Evolutionary conservation across 2,113 vertebrate species (phyloP).

Genomic region (Chauna torquata): DNA sequence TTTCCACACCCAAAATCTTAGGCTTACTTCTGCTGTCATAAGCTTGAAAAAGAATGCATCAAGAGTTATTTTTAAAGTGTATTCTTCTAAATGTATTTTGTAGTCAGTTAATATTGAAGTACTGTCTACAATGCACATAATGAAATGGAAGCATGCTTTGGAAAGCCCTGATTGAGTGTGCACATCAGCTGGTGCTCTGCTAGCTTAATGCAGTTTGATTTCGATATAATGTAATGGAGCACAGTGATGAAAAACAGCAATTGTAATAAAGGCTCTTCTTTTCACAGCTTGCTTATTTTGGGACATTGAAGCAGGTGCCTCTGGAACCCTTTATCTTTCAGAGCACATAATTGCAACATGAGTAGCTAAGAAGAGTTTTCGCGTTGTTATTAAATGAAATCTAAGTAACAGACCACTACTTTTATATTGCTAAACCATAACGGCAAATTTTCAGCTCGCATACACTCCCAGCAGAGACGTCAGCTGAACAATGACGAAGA

Average conservation of each 20-base stretch:
- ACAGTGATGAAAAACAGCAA: conserved; percentile 11
- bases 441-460: neutral
- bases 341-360: neutral
- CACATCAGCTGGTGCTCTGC: neutral
- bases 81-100: conserved; percentile 23
- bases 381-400: conserved; percentile 1
- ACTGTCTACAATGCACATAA: neutral
- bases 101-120: conserved; percentile 43
- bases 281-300: conserved; percentile 12
- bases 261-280: neutral
- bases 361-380: neutral
- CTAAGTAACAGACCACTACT: neutral
- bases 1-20: neutral
- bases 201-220: conserved; percentile 2
- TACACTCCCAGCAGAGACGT: neutral
- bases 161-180: conserved; percentile 5
- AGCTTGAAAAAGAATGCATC: neutral
- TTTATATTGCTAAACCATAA: neutral
- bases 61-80: conserved; percentile 29
- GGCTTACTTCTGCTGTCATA: neutral
- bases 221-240: conserved; percentile 17
- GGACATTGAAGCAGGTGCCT: neutral
- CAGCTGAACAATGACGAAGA: neutral
- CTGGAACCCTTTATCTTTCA: neutral
- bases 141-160: neutral